phyloP scores from a whole-genome alignment of 2,888 invertebrate genomes.

The Hirtodrosophila confusa region DNA sequence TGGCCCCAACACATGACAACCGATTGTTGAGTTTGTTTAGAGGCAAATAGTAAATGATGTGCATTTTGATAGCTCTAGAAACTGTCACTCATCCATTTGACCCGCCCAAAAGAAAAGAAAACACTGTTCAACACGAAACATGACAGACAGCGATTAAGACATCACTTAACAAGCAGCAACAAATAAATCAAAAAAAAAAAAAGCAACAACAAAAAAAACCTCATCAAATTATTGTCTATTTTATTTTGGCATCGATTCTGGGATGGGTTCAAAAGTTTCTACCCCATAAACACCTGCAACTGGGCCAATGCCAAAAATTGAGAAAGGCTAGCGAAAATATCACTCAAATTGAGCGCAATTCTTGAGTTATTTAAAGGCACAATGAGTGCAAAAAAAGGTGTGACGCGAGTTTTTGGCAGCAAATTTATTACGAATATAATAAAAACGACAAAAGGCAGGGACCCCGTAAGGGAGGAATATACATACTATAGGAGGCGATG shows the following conservation, averaged over 20 bases:
- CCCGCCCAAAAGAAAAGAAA: constrained; percentile 25
- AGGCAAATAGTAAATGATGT: constrained; percentile 13
- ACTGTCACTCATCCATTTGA: constrained; percentile 54
- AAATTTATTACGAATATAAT: constrained; percentile 55
- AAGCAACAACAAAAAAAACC: too few relatives aligned
- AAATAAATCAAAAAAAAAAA: constrained; percentile 56
- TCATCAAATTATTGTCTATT: constrained; percentile 6
- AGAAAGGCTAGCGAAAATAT: constrained; percentile 8
- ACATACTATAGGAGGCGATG: not conserved
- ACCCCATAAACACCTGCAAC: constrained; percentile 67
- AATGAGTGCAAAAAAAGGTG: constrained; percentile 41
- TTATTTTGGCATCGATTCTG: constrained; percentile 30
- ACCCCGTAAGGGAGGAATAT: constrained; percentile 7
- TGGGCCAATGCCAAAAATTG: constrained; percentile 68
- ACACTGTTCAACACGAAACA: constrained; percentile 51
- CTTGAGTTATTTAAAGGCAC: constrained; percentile 55
- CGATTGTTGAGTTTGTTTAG: constrained; percentile 14
- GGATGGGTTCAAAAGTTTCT: constrained; percentile 51
- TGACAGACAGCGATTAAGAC: constrained; percentile 65
- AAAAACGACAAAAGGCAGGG: constrained; percentile 33
- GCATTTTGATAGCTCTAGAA: constrained; percentile 25
- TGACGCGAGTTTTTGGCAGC: constrained; percentile 65
- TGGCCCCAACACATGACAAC: constrained; percentile 17
- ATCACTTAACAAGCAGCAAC: constrained; percentile 35
- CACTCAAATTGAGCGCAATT: constrained; percentile 42